Base-by-base conservation (phyloP, 2,797 vertebrate genomes). In the Acipenser transmontanus region DNA sequence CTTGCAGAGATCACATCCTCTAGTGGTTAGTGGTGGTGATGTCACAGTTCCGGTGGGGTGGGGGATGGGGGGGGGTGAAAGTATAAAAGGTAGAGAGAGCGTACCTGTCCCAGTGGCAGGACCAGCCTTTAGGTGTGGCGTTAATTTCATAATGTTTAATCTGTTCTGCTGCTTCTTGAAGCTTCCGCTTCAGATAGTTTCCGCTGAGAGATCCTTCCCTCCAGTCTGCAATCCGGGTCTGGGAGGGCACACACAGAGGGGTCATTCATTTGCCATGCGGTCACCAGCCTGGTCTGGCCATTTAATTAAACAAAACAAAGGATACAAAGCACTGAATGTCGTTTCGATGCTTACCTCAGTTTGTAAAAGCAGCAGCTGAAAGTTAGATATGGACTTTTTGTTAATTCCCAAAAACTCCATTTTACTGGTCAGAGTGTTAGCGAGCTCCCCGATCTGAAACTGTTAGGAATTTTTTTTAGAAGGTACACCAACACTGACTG, bases 51-150 rank as follows among this genome's bases (percentile, higher is more conserved):
- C 34, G 34, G 34, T 34, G 34, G 73, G 73, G 72, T 65, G 64
- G 72, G 77, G 60, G 17, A 6, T 8, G 7, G 17, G 60, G 75
- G 60, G 75, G 78, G 70, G 77, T 76, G 77, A 91, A 86, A 89
- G 85, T 91, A 88, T 87, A 78, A 90, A 91, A 91, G 87, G 84
- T 88, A 90, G 91, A 88, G 93, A 96, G 91, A 93, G 89, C 97
- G 94, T 99, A 99, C 97, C 97, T 99, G 97, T 99, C 97, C 97
- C 97, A 99, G 96, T 98, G 97, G 97, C 97, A 99, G 95, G 96
- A 97, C 97, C 97, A 99, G 97, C 97, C 96, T 95, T 98, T 99
- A 93, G 97, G 97, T 86, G 96, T 89, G 94, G 97, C 97, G 96
- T 99, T 99, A 93, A 98, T 95, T 98, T 99, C 97, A 91, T 99